Base-by-base conservation (phyloP, 2,888 invertebrate species). In the Thysanoteuthis rhombus region DNA sequence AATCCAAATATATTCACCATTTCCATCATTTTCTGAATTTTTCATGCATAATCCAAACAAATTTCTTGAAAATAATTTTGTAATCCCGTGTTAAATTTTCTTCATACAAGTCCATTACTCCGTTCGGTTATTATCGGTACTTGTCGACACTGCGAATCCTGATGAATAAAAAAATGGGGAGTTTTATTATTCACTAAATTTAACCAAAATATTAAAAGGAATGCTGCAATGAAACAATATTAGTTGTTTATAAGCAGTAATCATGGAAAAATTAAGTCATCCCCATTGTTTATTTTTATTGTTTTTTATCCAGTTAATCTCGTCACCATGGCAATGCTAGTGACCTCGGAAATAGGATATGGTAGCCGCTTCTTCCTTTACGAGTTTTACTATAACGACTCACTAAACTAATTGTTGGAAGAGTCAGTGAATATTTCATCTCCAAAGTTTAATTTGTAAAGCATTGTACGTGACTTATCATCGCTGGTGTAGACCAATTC, bases 281-380 rank as follows among this genome's bases (percentile, higher is more conserved):
- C 36, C 36, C n/a, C 75, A 36, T 75, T 75, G 75, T 75, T 10
- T 12, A n/a, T 92, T n/a, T 92, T 16, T 4, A 12, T 40, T 42
- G 10, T 40, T 92, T 28, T 28, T 38, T 91, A 40, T 91, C 91
- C 32, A 28, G 36, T 42, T 40, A 92, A 92, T 32, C 19, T 39
- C 92, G 92, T 92, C 40, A 42, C 42, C 92, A 92, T 92, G 92
- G 92, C 42, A 92, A 92, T 92, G 36, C 19, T 90, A 45, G 4
- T 92, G 25, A 40, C 16, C 40, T 92, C 92, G 40, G 32, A 39
- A 91, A 92, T 90, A n/a, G n/a, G n/a, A 92, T 42, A 92, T 92
- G 40, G 40, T 36, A 4, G 16, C 22, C 42, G 1, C 10, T 32
- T 40, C 52, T 40, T 42, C n/a, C n/a, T 90, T 92, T 6, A 32